Base-by-base conservation (phyloP, 2,888 invertebrate species). In the Falcaria lacertinaria region DNA sequence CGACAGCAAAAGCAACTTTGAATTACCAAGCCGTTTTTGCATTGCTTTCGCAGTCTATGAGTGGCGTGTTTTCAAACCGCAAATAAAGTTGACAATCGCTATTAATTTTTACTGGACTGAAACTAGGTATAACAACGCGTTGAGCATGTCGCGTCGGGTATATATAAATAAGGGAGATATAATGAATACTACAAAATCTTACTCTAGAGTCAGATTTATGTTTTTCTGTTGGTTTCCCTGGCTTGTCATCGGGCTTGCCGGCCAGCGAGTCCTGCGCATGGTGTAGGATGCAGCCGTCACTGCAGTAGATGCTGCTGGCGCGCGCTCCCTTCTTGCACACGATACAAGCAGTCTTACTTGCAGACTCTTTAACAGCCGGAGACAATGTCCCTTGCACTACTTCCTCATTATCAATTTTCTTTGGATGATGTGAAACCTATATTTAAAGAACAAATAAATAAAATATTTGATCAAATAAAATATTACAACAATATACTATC, bases 261-360 rank as follows among this genome's bases (percentile, higher is more conserved):
- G 75, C 78, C 19, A 87, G 61, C 0, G 93, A 92, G 55, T 94
- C 94, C 64, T 95, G 93, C 1, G 96, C 96, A 82, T 97, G 96
- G 60, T 93, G 93, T 45, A 94, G 90, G 60, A 97, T 96, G 73
- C 98, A 98, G 25, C 92, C 91, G 64, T 97, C 95, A 62, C 96
- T 95, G 77, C 98, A 98, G 78, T 96, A 98, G 59, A 97, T 95
- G 42, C 95, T 95, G 65, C 93, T 94, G n/a, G 91, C 89, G n/a
- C 95, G 91, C 0, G 95, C 93, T 14, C 92, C 85, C 61, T 93
- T 93, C 66, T 94, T 94, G 72, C 96, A 96, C 11, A 95, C 94
- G 39, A 96, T 94, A 67, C 96, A 96, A 51, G 78, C 83, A 7
- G 90, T 80, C 54, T 75, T 82, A 16, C 72, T 61, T 41, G 60